Conservation (phyloP, 2,113 vertebrate species). For the Fukomys damarensis region DNA sequence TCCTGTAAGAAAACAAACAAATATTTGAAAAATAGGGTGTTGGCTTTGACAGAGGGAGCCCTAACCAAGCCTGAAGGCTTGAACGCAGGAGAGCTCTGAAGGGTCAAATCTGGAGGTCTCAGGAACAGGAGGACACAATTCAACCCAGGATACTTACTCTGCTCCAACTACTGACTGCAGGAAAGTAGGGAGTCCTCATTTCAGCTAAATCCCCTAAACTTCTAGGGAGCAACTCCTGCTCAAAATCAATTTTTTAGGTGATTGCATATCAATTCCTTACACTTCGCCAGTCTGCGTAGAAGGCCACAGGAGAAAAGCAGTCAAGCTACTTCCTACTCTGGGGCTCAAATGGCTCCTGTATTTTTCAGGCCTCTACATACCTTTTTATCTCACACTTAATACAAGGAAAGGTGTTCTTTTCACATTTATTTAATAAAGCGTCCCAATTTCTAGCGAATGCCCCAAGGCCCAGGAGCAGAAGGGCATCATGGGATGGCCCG, state of each 20-base stretch:
- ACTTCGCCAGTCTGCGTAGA: background rate
- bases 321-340: background rate
- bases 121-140: background rate
- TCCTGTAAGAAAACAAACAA: background rate
- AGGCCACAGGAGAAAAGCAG: background rate
- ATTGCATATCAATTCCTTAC: background rate
- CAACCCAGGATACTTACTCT: background rate
- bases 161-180: background rate
- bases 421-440: background rate
- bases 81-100: background rate
- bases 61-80: background rate
- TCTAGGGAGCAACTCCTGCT: background rate
- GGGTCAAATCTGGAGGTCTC: background rate
- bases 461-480: background rate
- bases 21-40: background rate
- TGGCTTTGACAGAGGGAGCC: background rate
- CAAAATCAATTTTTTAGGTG: background rate
- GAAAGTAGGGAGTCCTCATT: background rate
- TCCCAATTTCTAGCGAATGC: background rate
- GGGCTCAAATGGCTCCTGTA: background rate
- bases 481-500: rapidly evolving
- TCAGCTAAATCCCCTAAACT: background rate
- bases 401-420: background rate
- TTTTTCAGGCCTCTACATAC: background rate
- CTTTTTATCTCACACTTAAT: background rate